Evolutionary conservation across 2,888 invertebrate genomes (phyloP), one percentile per base, ranked within the genome.

Genomic region (Melieria omissa): DNA sequence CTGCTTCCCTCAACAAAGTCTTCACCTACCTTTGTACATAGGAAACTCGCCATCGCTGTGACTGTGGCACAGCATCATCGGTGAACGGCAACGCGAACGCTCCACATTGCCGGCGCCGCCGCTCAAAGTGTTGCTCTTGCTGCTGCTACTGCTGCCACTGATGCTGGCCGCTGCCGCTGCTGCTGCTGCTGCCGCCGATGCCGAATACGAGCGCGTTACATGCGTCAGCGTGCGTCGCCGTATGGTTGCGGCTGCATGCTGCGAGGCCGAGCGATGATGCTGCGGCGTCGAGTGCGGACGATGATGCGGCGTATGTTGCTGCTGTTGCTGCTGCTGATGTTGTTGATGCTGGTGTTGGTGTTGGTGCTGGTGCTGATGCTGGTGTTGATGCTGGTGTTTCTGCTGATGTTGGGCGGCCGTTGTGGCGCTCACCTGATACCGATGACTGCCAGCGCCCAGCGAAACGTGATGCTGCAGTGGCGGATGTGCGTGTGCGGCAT

Each of bases 11-110:
- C 29, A 29, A 29, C 29, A 29, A 29, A 29, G 29, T 29, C 9
- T 14, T 12, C 42, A 80, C 83, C 80, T 89, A 94, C 93, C 93
- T 93, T 91, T 89, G 88, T 93, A 93, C 87, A 93, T 91, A 83
- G 94, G 94, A 88, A 94, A 94, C 88, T 94, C 94, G 84, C 94
- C 93, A 86, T 94, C 94, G 87, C 94, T 94, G 88, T 93, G 92
- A 86, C 94, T 94, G 89, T 94, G 94, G 78, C 93, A 94, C 86
- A 94, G 89, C 93, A 94, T 93, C 92, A 94, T 93, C 86, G 91
- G 90, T 87, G 90, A 91, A 87, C 90, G 90, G 86, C 90, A 90
- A 86, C 90, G 90, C 84, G 90, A 89, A 84, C 90, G 87, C 80
- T 81, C 81, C 41, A 76, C 76, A 4, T 74, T 70, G 4, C 73